These are phyloP conservation scores for Cyclophora albipunctata DNA, from an alignment of 2,888 invertebrate genomes.

Conservation along the genomic window DNA sequence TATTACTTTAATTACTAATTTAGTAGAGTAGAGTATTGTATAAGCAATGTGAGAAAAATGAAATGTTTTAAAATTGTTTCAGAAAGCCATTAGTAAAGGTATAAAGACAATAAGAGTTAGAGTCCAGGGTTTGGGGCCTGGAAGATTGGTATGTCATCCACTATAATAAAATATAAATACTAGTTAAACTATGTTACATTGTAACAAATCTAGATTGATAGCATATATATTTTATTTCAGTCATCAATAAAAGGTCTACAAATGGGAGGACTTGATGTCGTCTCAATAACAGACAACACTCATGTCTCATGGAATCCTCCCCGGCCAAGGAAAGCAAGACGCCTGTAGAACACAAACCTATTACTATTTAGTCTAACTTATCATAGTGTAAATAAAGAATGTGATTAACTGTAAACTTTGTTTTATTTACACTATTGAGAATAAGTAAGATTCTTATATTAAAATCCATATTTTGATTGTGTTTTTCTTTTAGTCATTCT, in stretches of 20 bases:
- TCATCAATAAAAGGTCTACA: conserved; percentile 94
- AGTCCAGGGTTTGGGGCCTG: conserved; percentile 90
- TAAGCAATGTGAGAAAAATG: neutral
- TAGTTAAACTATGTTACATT: no score
- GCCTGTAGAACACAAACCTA: conserved; percentile 75
- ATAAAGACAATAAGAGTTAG: conserved; percentile 84
- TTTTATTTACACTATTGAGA: neutral
- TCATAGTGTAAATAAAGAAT: conserved; percentile 10
- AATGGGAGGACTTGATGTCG: conserved; percentile 91
- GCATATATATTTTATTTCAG: conserved; percentile 67
- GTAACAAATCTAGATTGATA: conserved; percentile 1
- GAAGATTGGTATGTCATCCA: conserved; percentile 84
- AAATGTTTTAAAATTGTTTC: conserved; percentile 28
- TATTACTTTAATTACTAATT: conserved; percentile 9
- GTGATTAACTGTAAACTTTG: neutral
- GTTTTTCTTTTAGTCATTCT: conserved; percentile 89
- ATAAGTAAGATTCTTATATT: conserved; percentile 27
- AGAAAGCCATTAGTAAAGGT: conserved; percentile 84
- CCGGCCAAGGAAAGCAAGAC: conserved; percentile 87
- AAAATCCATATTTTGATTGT: conserved; percentile 98
- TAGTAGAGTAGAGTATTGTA: neutral
- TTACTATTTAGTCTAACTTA: conserved; percentile 7
- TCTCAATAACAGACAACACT: conserved; percentile 95
- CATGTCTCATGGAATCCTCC: conserved; percentile 88
- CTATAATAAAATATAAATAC: no score